Conservation (phyloP, 2,888 invertebrate species). For the Desoria tigrina region DNA sequence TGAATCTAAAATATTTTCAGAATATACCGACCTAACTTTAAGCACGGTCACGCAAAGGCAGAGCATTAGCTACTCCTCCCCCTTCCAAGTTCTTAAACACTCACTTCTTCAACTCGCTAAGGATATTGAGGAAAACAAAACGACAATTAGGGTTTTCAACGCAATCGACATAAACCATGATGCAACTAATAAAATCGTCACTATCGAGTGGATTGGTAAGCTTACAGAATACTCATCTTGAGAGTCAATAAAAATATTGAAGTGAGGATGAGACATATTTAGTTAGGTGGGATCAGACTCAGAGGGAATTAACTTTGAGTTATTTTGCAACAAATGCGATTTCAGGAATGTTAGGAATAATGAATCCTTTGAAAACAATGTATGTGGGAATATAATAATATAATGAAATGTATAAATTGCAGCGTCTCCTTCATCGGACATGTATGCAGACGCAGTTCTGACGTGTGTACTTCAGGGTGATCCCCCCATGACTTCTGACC, state of each 20-base stretch:
- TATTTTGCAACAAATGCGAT: no score
- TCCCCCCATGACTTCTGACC: slow-evolving; percentile 60
- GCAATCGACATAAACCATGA: slow-evolving; percentile 75
- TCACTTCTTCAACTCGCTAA: slow-evolving; percentile 77
- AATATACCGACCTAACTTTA: slow-evolving; percentile 94
- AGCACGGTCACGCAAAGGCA: slow-evolving; percentile 90
- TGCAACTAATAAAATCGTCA: slow-evolving; percentile 71
- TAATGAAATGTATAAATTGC: no score
- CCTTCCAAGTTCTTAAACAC: slow-evolving; percentile 65
- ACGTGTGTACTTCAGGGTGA: slow-evolving; percentile 85
- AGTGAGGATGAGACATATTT: no score
- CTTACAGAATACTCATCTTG: no score
- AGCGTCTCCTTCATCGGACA: slow-evolving; percentile 95
- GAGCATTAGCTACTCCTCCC: slow-evolving; percentile 70
- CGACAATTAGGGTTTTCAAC: slow-evolving; percentile 73
- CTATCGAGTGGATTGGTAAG: slow-evolving; percentile 93
- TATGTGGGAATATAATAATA: no score
- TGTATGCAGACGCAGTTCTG: slow-evolving; percentile 95
- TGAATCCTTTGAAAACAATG: no score
- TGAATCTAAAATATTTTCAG: slow-evolving; percentile 57
- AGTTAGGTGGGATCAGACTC: no score
- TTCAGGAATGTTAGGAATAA: no score
- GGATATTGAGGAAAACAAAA: slow-evolving; percentile 66
- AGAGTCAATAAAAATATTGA: no score
- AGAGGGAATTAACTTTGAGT: no score